Base-by-base conservation (phyloP, 2,113 vertebrate genomes). In the Psephotus haematonotus region DNA sequence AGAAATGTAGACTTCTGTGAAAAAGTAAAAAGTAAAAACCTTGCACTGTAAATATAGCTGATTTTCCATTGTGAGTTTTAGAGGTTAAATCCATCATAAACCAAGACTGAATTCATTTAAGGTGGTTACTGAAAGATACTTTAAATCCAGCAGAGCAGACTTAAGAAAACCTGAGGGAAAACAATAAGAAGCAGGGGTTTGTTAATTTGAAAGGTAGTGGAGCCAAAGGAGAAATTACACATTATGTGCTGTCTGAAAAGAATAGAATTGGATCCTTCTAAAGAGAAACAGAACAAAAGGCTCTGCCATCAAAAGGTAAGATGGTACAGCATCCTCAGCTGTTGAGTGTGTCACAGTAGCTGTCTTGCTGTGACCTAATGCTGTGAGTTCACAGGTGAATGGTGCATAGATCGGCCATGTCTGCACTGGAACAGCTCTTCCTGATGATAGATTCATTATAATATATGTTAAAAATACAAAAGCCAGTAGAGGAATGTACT, bases 151-250 rank as follows among this genome's bases (percentile, higher is more conserved):
- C 49, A 86, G 75, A 52, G 41, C 68, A 94, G 52, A 74, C 49
- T 92, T 88, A 80, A 82, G 78, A 85, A 79, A 39, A 85, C 67
- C 39, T 39, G 14, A 64, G 43, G 87, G 70, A 93, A 87, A 92
- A 86, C 74, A 82, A 55, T 65, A 69, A 75, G 53, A 90, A 93
- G 23, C 29, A 68, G 47, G 24, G 62, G 37, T 20, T 47, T 78
- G 31, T 85, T 90, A 94, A 93, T 94, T 94, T 72, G 82, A 78
- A 94, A 85, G 47, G 57, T 15, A 96, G 92, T 82, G 13, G 43
- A 92, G 39, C 35, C 1, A 1, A 82, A 93, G 44, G 85, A 93
- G 71, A 91, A 93, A 88, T 90, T 76, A 31, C 33, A 47, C 37
- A 28, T 28, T 39, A 7, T 70, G 19, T 49, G 33, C 52, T 90